Evolutionary conservation across 2,888 invertebrate species (phyloP).

Genomic region (Rotaria socialis): DNA sequence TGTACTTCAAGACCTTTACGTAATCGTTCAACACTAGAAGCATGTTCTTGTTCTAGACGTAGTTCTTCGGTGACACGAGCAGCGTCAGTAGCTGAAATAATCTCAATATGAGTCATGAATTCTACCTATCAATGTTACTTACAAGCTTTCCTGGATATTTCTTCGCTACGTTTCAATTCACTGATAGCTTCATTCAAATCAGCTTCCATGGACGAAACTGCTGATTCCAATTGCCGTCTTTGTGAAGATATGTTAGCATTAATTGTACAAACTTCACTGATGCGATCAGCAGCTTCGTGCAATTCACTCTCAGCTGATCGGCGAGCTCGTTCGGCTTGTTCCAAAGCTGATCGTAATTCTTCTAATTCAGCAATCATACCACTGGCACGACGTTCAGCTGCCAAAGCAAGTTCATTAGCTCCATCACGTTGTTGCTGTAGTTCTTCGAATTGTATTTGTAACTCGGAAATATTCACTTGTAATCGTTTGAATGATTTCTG

Average conservation of each 20-base stretch:
- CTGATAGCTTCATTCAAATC: slow-evolving; percentile 96
- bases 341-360: slow-evolving; percentile 85
- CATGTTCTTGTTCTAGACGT: slow-evolving; percentile 97
- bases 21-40: slow-evolving; percentile 93
- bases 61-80: slow-evolving; percentile 96
- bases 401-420: slow-evolving; percentile 91
- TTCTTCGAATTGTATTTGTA: slow-evolving; percentile 89
- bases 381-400: slow-evolving; percentile 92
- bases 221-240: slow-evolving; percentile 98
- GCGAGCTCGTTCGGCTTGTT: slow-evolving; percentile 83
- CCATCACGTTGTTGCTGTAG: slow-evolving; percentile 96
- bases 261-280: slow-evolving; percentile 90
- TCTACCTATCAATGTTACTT: background rate
- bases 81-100: slow-evolving; percentile 65
- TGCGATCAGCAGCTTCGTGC: slow-evolving; percentile 93
- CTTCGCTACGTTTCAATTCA: slow-evolving; percentile 97
- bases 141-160: slow-evolving; percentile 62
- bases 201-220: slow-evolving; percentile 92
- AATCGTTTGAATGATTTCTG: slow-evolving; percentile 99
- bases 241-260: slow-evolving; percentile 87
- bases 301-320: slow-evolving; percentile 95
- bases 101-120: no score
- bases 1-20: slow-evolving; percentile 94
- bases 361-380: slow-evolving; percentile 95
- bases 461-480: slow-evolving; percentile 92